Percentiles rank a stretch among this genome's conserved stretches.
phyloP scores from a whole-genome alignment of 1,140 invertebrate genomes.

The Brachionus paranguensis region DNA sequence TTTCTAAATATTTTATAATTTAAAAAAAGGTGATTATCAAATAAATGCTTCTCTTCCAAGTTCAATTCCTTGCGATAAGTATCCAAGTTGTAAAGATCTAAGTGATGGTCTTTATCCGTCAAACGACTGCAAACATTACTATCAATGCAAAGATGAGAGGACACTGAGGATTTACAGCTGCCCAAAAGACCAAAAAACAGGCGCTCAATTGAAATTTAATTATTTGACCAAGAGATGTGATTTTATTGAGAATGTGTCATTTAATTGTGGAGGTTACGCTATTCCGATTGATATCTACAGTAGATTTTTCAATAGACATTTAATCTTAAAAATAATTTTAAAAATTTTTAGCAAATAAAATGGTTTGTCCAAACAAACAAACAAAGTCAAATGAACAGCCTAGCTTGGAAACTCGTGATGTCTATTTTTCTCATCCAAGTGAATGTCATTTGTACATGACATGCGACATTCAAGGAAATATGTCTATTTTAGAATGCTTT shows the following conservation, averaged over 20 bases:
- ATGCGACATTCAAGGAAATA: conserved; percentile 19
- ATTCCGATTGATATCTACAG: conserved; percentile 35
- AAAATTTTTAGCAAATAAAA: conserved; percentile 16
- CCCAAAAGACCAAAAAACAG: conserved; percentile 27
- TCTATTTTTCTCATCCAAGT: conserved; percentile 26
- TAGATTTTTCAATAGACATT: not conserved
- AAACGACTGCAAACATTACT: conserved; percentile 14
- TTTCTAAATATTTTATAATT: not conserved
- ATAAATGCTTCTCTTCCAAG: not conserved
- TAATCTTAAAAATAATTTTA: not conserved
- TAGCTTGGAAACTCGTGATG: conserved; percentile 8
- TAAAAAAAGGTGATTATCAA: conserved; percentile 20
- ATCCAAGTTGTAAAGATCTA: conserved; percentile 32
- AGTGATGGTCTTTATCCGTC: conserved; percentile 37
- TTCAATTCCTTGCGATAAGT: conserved; percentile 6
- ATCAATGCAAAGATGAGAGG: conserved; percentile 21
- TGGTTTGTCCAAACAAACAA: not conserved
- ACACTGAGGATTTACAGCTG: conserved; percentile 29
- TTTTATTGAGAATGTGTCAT: conserved; percentile 19
- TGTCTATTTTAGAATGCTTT: conserved; percentile 8
- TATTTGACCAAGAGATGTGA: not conserved
- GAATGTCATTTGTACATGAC: conserved; percentile 23
- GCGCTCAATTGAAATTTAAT: conserved; percentile 20
- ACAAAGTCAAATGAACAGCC: not conserved
- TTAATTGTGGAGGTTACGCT: conserved; percentile 20